Evolutionary conservation across 2,797 vertebrate species (phyloP).

Genomic region (Pseudotriccus pelzelni): DNA sequence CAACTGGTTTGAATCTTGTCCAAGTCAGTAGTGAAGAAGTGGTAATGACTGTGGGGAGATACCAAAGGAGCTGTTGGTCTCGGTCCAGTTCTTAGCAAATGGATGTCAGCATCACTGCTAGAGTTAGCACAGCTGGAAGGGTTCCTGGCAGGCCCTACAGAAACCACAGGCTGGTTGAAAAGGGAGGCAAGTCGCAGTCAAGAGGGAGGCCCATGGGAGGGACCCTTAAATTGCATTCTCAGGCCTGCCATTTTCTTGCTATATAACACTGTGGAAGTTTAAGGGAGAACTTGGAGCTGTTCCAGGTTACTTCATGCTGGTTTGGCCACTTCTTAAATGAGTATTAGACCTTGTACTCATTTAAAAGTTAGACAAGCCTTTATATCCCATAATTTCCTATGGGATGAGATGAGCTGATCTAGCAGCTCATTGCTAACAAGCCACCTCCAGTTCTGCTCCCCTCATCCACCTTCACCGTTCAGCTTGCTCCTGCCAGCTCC

Average conservation of each 20-base stretch:
- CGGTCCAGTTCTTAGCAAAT: background rate
- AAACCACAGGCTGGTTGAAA: conserved; percentile 7
- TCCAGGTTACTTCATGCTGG: background rate
- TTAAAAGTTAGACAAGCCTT: background rate
- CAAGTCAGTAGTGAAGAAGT: background rate
- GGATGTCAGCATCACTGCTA: background rate
- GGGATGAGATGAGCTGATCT: background rate
- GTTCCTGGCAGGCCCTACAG: background rate
- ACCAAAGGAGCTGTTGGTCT: conserved; percentile 16
- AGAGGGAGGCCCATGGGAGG: background rate
- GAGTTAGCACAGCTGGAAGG: conserved; percentile 25
- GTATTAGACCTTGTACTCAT: background rate
- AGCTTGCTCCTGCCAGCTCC: background rate
- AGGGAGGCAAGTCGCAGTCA: background rate
- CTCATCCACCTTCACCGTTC: background rate
- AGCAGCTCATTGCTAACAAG: background rate
- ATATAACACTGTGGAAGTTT: background rate
- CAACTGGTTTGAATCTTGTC: conserved; percentile 29
- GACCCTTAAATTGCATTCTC: background rate
- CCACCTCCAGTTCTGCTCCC: background rate
- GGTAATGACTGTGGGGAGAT: background rate
- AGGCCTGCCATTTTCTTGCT: background rate
- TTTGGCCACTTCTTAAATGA: background rate
- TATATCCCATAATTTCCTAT: background rate
- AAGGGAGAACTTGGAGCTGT: background rate